These are phyloP conservation scores for Mycetomoellerius zeteki DNA, from an alignment of 1,140 invertebrate species.

Conservation along the genomic window DNA sequence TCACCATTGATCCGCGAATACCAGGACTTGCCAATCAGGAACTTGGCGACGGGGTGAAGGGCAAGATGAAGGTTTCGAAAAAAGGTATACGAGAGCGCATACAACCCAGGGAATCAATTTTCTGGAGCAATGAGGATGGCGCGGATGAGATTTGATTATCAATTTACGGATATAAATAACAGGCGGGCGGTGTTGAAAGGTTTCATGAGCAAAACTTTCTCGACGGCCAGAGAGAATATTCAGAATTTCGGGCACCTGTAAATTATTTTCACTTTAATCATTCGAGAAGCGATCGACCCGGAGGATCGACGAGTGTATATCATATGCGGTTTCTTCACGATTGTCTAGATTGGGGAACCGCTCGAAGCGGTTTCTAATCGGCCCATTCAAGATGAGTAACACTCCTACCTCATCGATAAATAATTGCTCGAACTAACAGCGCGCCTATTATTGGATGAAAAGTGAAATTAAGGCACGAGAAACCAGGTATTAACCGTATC, in stretches of 20 bases:
- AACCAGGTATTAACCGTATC: conserved; percentile 16
- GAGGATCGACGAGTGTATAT: neutral
- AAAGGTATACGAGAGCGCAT: neutral
- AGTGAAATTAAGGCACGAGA: conserved; percentile 48
- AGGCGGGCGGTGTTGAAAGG: conserved; percentile 28
- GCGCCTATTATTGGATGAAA: conserved; percentile 33
- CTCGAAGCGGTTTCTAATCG: conserved; percentile 23
- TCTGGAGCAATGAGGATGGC: conserved; percentile 11
- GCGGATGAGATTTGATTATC: conserved; percentile 81
- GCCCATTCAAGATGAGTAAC: neutral
- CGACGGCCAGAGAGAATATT: conserved; percentile 6
- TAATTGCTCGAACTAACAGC: conserved; percentile 41
- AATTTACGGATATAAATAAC: conserved; percentile 84
- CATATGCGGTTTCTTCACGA: conserved; percentile 37
- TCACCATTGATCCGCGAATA: conserved; percentile 82
- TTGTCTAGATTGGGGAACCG: neutral
- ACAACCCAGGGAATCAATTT: conserved; percentile 81
- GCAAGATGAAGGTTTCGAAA: conserved; percentile 8
- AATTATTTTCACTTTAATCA: conserved; percentile 60
- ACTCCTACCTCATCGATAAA: conserved; percentile 33
- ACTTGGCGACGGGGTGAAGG: conserved; percentile 2
- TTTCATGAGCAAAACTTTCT: neutral
- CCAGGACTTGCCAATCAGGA: conserved; percentile 58
- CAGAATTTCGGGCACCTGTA: conserved; percentile 29
- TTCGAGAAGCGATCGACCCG: conserved; percentile 22